A percentile compares a stretch with the other conserved stretches of the same genome.
Conservation (phyloP, 2,888 invertebrate species). For the Anthophora plumipes region DNA sequence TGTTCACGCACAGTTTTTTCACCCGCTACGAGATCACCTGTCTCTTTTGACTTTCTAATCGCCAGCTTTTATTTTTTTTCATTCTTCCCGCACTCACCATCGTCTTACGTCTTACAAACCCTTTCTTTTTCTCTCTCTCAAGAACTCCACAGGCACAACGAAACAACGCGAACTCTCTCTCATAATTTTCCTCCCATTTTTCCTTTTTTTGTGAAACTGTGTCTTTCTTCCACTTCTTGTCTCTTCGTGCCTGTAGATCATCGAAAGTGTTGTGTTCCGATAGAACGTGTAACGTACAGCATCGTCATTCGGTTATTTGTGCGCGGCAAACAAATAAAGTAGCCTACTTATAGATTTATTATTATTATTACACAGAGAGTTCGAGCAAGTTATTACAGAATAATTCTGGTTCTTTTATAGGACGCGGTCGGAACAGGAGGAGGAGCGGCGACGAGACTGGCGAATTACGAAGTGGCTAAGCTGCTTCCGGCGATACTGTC, state of each 20-base stretch:
- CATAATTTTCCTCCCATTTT: not conserved
- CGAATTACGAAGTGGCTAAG: constrained; percentile 77
- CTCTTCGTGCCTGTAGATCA: not conserved
- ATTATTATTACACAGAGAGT: not conserved
- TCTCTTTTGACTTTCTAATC: too few species aligned
- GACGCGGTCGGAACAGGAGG: constrained; percentile 79
- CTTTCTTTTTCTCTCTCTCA: not conserved
- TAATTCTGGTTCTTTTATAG: constrained; percentile 72
- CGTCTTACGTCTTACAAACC: too few species aligned
- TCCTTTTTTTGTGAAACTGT: too few species aligned
- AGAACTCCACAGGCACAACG: too few species aligned
- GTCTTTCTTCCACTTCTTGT: not conserved
- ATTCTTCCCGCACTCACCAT: not conserved
- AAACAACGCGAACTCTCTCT: too few species aligned
- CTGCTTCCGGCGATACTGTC: constrained; percentile 46
- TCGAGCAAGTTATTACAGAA: constrained; percentile 34
- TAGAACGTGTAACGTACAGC: constrained; percentile 1
- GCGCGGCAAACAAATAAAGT: constrained; percentile 12
- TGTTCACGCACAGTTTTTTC: not conserved
- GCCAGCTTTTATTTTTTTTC: too few species aligned
- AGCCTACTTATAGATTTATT: constrained; percentile 33
- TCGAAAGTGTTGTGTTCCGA: not conserved
- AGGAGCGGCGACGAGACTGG: constrained; percentile 78
- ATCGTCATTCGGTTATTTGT: not conserved
- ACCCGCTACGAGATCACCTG: not conserved